phyloP scores from a whole-genome alignment of 1,140 invertebrate species.

The Nylanderia fulva region DNA sequence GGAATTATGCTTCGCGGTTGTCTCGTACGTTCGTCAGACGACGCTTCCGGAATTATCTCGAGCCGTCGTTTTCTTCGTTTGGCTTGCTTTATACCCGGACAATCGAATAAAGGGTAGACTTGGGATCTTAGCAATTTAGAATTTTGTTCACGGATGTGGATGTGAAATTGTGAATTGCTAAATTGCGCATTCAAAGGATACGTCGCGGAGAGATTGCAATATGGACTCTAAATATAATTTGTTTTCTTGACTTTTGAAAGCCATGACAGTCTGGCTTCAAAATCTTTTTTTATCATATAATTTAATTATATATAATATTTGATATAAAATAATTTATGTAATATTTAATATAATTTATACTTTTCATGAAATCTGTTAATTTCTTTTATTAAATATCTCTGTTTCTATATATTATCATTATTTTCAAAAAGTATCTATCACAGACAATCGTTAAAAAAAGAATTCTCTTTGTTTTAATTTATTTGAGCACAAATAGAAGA shows the following conservation, averaged over 20 bases:
- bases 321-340: no score
- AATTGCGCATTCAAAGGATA: background rate
- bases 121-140: background rate
- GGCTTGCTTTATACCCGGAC: no score
- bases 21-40: slow-evolving; percentile 19
- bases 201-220: background rate
- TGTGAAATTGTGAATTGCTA: background rate
- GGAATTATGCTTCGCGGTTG: slow-evolving; percentile 22
- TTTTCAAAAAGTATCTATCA: no score
- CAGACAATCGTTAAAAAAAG: no score
- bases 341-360: background rate
- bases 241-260: background rate
- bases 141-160: background rate
- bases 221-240: background rate
- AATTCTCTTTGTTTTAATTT: background rate
- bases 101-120: background rate
- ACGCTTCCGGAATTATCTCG: slow-evolving; percentile 25
- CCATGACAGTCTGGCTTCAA: background rate
- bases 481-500: background rate
- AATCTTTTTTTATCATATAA: background rate
- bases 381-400: no score
- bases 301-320: no score
- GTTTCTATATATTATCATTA: no score
- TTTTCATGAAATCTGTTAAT: no score
- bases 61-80: background rate